phyloP scores from a whole-genome alignment of 2,888 invertebrate genomes.

The Shargacucullia verbasci region DNA sequence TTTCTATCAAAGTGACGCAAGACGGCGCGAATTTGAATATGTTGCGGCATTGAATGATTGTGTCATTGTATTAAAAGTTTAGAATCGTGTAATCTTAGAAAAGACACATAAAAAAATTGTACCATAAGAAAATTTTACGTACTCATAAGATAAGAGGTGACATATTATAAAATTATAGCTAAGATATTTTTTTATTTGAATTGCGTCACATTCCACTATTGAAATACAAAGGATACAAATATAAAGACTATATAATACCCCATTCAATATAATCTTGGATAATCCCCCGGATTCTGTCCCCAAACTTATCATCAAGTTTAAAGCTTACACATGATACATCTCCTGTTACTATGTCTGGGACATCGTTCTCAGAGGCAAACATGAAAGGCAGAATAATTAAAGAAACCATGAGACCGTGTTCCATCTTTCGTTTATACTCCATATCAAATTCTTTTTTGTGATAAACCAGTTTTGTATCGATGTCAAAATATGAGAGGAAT shows the following conservation, averaged over 20 bases:
- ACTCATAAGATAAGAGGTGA: too few species aligned
- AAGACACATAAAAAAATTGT: too few species aligned
- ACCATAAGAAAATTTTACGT: too few species aligned
- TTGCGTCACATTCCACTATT: too few species aligned
- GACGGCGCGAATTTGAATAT: too few species aligned
- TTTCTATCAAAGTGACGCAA: not conserved
- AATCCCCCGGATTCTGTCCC: conserved; percentile 57
- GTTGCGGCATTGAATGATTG: too few species aligned
- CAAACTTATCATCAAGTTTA: conserved; percentile 51
- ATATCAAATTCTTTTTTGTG: conserved; percentile 63
- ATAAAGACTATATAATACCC: conserved; percentile 28
- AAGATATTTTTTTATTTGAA: too few species aligned
- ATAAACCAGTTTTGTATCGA: conserved; percentile 62
- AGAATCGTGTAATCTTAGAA: too few species aligned
- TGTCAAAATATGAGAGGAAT: conserved; percentile 64
- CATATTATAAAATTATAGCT: too few species aligned
- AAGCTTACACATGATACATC: conserved; percentile 35
- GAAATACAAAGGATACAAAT: too few species aligned
- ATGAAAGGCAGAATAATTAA: conserved; percentile 58
- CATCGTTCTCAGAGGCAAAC: conserved; percentile 60
- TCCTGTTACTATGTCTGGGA: conserved; percentile 55
- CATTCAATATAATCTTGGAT: conserved; percentile 58
- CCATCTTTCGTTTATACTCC: conserved; percentile 59
- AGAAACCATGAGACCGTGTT: conserved; percentile 62
- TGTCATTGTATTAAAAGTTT: too few species aligned